A percentile compares a stretch with the other conserved stretches of the same genome.
These are phyloP conservation scores for Ceratosolen solmsi DNA, from an alignment of 1,140 invertebrate genomes.

Conservation along the genomic window DNA sequence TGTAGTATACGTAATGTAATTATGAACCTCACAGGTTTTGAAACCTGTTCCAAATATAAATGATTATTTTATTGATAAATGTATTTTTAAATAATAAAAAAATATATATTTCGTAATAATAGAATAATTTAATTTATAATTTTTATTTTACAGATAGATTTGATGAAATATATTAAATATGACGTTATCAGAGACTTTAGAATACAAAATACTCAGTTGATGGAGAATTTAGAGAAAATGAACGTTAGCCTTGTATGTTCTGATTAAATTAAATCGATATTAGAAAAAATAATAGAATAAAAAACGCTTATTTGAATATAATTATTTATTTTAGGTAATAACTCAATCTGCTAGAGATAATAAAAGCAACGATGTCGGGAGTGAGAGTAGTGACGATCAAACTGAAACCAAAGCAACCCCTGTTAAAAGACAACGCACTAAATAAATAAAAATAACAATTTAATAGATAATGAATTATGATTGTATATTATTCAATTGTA, in stretches of 20 bases:
- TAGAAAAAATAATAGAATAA: background rate
- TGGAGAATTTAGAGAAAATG: slow-evolving; percentile 70
- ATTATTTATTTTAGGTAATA: slow-evolving; percentile 17
- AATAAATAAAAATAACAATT: background rate
- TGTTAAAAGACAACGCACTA: background rate
- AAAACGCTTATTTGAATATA: background rate
- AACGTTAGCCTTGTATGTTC: slow-evolving; percentile 62
- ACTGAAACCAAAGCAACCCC: slow-evolving; percentile 17
- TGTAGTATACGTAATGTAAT: background rate
- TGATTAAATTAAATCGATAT: background rate
- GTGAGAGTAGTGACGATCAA: slow-evolving; percentile 1
- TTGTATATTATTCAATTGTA: too few species aligned
- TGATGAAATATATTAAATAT: slow-evolving; percentile 74
- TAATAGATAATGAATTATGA: background rate
- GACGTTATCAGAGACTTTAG: slow-evolving; percentile 76
- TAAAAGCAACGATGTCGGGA: background rate
- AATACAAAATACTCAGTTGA: slow-evolving; percentile 71
- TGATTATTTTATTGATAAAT: background rate
- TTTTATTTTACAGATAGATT: slow-evolving; percentile 61
- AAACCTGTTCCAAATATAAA: background rate
- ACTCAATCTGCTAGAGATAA: background rate
- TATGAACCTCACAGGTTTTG: background rate
- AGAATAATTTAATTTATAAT: slow-evolving; percentile 7
- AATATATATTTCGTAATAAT: background rate
- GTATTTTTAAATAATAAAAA: background rate